These are phyloP conservation scores for Anseranas semipalmata DNA, from an alignment of 2,113 vertebrate genomes.

Conservation along the genomic window DNA sequence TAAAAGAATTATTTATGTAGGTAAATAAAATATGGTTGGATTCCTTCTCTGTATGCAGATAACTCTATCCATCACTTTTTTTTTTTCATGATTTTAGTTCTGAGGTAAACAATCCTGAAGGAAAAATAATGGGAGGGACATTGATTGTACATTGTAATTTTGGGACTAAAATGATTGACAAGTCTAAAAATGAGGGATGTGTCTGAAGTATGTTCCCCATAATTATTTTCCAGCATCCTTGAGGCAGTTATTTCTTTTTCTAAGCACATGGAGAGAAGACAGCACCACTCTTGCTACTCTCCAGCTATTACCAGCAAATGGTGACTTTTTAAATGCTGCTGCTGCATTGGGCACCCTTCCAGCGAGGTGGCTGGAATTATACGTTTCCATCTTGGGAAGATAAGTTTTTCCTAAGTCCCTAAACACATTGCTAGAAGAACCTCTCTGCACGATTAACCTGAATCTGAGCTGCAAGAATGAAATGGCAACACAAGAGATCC, in stretches of 20 bases:
- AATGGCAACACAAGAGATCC: neutral
- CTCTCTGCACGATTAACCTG: neutral
- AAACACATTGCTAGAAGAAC: neutral
- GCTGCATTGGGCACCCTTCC: neutral
- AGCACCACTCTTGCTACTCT: neutral
- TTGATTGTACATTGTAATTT: neutral
- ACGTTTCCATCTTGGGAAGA: neutral
- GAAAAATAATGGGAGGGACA: neutral
- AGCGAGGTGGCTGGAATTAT: neutral
- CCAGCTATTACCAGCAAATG: neutral
- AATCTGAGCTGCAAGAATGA: neutral
- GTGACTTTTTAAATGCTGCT: neutral
- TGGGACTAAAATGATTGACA: neutral
- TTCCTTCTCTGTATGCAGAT: neutral
- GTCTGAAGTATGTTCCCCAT: neutral
- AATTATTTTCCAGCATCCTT: slow-evolving; percentile 32
- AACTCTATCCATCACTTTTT: neutral
- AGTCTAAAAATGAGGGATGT: neutral
- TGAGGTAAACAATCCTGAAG: neutral
- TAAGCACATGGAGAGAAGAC: neutral
- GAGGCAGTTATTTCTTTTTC: neutral
- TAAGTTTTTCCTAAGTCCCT: neutral
- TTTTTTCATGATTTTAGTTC: neutral
- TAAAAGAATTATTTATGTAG: neutral
- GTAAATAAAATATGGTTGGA: neutral